Evolutionary conservation across 2,797 vertebrate genomes (phyloP), one percentile per base, ranked within the genome.

Genomic region (Botia almorhae): DNA sequence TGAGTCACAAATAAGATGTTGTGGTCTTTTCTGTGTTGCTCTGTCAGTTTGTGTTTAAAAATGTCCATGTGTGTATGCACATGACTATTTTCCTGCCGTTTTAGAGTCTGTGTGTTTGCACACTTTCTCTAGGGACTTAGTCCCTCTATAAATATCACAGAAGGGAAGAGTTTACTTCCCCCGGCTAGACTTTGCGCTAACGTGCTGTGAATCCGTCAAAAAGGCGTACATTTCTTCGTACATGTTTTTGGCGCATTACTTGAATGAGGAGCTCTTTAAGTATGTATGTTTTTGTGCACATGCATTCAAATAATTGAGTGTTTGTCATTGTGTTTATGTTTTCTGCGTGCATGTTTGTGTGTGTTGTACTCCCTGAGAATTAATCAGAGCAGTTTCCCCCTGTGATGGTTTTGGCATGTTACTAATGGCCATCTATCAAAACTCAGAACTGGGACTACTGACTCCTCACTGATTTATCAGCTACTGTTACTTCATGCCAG

Each of bases 131-230:
- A 17, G 71, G 67, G 81, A 83, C 46, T 72, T 12, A 16, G 58
- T 50, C 26, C 5, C 43, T 83, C 71, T 83, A 85, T 76, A 83
- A 85, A 85, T 83, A 85, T 81, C 53, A 65, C 65, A 72, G 56
- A 79, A 76, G 55, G 68, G 72, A 85, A 61, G 65, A 71, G 19
- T 74, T 82, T 74, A 4, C 76, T 74, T 75, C 50, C 71, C 56
- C 65, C 48, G 43, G 63, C 60, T 70, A 75, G 60, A 43, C 50
- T 26, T 75, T 61, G 12, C 23, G 60, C 39, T 46, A 43, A 79
- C 29, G 65, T 69, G 46, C 46, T 53, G 26, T 70, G 60, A 48
- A 36, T 64, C 26, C 1, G 4, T 74, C 16, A 46, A n/a, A 61
- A 58, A 46, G 21, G 6, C 56, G 21, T 12, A 17, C 36, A 36